phyloP scores from a whole-genome alignment of 1,140 invertebrate genomes.

The Argopecten irradians region DNA sequence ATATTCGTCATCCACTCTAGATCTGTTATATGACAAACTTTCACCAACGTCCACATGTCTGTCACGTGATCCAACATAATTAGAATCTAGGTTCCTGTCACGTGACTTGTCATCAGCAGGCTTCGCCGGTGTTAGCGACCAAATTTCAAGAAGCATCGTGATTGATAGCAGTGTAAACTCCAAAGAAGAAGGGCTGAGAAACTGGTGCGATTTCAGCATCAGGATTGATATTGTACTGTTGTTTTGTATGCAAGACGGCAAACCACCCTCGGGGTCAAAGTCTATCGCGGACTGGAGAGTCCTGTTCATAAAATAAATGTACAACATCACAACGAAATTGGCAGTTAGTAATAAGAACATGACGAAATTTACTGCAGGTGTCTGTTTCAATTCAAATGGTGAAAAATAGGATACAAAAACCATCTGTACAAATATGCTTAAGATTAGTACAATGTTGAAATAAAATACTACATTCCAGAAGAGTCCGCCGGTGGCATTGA shows the following conservation, averaged over 20 bases:
- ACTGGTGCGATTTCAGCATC: too few relatives aligned
- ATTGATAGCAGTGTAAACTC: too few relatives aligned
- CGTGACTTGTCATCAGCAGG: too few relatives aligned
- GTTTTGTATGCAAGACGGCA: not conserved
- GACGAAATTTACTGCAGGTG: not conserved
- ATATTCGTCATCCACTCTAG: too few relatives aligned
- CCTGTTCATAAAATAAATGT: not conserved
- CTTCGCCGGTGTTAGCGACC: too few relatives aligned
- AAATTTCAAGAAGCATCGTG: too few relatives aligned
- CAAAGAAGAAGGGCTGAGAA: too few relatives aligned
- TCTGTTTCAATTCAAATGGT: not conserved
- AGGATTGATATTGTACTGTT: conserved; percentile 7
- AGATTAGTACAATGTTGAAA: not conserved
- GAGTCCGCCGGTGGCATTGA: not conserved
- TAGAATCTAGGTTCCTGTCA: too few relatives aligned
- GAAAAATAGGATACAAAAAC: not conserved
- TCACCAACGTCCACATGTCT: too few relatives aligned
- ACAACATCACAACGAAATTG: not conserved
- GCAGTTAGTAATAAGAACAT: not conserved
- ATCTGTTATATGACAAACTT: too few relatives aligned
- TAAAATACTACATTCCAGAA: not conserved
- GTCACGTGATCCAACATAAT: too few relatives aligned
- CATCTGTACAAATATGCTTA: not conserved
- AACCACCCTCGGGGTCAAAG: not conserved
- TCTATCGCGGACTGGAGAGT: not conserved